Percentiles rank a stretch among this genome's conserved stretches.
These are phyloP conservation scores for Coremacera marginata DNA, from an alignment of 2,888 invertebrate species.

Conservation along the genomic window DNA sequence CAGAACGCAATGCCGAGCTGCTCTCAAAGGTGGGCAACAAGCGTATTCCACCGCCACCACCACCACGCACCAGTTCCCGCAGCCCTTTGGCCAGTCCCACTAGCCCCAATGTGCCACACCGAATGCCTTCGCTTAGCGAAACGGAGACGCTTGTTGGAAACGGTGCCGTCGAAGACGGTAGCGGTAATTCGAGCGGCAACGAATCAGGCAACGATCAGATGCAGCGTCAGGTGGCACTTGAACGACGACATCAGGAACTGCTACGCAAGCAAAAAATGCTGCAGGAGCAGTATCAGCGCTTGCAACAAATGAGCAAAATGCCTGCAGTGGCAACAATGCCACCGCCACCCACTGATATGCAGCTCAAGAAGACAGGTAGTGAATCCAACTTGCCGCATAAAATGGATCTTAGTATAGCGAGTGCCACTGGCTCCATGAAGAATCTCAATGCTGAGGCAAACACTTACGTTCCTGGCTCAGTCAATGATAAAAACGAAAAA, in stretches of 20 bases:
- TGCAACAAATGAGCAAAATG: constrained; percentile 88
- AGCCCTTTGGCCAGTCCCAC: constrained; percentile 89
- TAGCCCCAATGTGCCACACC: constrained; percentile 77
- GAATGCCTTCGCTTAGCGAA: constrained; percentile 69
- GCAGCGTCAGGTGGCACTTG: constrained; percentile 81
- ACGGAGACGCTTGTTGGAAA: constrained; percentile 56
- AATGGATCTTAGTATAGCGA: constrained; percentile 78
- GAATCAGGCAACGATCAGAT: constrained; percentile 82
- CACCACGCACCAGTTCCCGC: constrained; percentile 90
- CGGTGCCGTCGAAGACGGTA: constrained; percentile 54
- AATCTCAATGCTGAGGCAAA: constrained; percentile 56
- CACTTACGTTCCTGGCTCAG: constrained; percentile 16
- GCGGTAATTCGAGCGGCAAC: constrained; percentile 79
- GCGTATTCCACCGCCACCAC: constrained; percentile 90
- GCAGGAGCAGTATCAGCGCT: constrained; percentile 90
- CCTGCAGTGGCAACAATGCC: constrained; percentile 77
- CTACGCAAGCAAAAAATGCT: constrained; percentile 88
- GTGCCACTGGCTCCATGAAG: constrained; percentile 56
- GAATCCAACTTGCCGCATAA: constrained; percentile 88
- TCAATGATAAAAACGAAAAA: constrained; percentile 37
- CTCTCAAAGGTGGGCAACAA: constrained; percentile 79
- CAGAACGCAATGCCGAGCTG: constrained; percentile 84
- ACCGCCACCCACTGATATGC: constrained; percentile 69
- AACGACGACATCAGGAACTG: constrained; percentile 89
- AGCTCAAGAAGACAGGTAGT: constrained; percentile 87